Base-by-base conservation (phyloP, 2,113 vertebrate species). In the Chloebia gouldiae region DNA sequence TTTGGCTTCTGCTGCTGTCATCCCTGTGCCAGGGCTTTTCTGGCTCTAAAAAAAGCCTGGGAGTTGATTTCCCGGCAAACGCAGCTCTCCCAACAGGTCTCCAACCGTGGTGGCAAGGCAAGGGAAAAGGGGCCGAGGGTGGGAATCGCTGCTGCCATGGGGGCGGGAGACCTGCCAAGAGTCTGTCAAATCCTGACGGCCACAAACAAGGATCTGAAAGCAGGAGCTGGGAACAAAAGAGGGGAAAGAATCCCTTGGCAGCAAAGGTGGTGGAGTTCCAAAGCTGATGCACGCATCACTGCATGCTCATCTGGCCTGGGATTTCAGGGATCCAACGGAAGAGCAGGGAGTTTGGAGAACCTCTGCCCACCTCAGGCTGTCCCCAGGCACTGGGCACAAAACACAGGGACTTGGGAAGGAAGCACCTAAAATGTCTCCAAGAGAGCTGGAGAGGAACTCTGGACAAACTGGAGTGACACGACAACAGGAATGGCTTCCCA, bases 1-100 rank as follows among this genome's bases (percentile, higher is more conserved):
- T 81, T 92, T 93, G 95, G 96, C 91, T 96, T 78, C 94, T 91
- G 93, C 92, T 81, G 87, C 93, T 71, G 82, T 86, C 80, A 51
- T 33, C 69, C 77, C 37, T 5, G 40, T 87, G 95, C 94, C 96
- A 96, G 94, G 87, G 53, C 89, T 88, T 71, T 51, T 76, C 92
- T 92, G 87, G 80, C 95, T 97, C 92, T 37, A 12, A 33, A 72
- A 56, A 22, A 54, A 78, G 42, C 44, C 91, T 77, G 79, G 93
- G 50, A 54, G 60, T 88, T 56, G 61, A 70, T 86, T 69, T 78
- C 64, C 81, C 51, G 27, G 86, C 72, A 44, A 71, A 69, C 17
- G 18, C 79, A 80, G 37, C 60, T 40, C 25, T 71, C 73, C 92
- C 86, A 40, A 71, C 66, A 71, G 93, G 83, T 91, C 90, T 50